Evolutionary conservation across 2,888 invertebrate species (phyloP).

Genomic region (Isotomurus palustris): DNA sequence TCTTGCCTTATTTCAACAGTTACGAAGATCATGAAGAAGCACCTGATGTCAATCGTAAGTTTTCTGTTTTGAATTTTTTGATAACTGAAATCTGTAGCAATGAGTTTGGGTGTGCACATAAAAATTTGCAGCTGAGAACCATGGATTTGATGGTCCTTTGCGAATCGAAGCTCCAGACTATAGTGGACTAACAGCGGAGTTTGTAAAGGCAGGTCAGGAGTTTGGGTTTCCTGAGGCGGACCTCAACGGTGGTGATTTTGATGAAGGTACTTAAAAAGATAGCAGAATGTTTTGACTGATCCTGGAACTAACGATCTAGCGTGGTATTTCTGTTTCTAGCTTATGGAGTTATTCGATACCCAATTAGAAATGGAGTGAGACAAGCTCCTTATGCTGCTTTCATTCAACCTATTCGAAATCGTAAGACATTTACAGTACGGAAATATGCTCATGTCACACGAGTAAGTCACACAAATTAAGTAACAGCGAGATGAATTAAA

Average conservation of each 20-base stretch:
- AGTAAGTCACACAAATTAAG: constrained; percentile 12
- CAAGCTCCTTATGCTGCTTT: constrained; percentile 25
- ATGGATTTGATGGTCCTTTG: constrained; percentile 27
- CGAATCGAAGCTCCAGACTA: constrained; percentile 26
- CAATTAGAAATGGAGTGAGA: constrained; percentile 24
- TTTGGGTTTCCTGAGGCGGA: constrained; percentile 25
- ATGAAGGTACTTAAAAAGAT: constrained; percentile 14
- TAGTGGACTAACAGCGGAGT: constrained; percentile 26
- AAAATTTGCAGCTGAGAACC: no score
- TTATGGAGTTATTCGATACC: constrained; percentile 23
- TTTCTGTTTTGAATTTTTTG: not conserved
- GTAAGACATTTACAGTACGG: constrained; percentile 23
- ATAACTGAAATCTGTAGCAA: no score
- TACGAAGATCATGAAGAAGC: no score
- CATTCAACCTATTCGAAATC: constrained; percentile 20
- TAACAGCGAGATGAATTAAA: not conserved
- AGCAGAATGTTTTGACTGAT: not conserved
- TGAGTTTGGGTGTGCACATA: no score
- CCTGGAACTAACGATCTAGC: not conserved
- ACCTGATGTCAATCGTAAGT: no score
- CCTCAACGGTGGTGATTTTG: constrained; percentile 26
- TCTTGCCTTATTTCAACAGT: constrained; percentile 22
- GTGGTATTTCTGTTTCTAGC: no score
- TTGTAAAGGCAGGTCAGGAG: constrained; percentile 26
- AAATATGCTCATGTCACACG: constrained; percentile 34